phyloP scores from a whole-genome alignment of 92 coral and sea anemone genomes.

The Epizoanthus scotinus region DNA sequence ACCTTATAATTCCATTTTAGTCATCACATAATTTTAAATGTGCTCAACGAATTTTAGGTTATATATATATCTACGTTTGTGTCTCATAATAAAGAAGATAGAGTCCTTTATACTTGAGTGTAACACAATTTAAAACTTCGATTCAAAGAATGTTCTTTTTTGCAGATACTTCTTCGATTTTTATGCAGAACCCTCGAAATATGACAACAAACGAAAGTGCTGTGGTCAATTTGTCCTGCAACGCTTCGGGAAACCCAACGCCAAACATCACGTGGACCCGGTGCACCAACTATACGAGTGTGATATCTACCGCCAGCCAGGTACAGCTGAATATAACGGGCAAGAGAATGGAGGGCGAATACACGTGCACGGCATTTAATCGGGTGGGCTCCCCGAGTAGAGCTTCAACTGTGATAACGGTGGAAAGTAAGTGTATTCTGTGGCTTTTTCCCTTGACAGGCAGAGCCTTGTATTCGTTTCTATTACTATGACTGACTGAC shows the following conservation, averaged over 20 bases:
- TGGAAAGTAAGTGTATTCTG: background rate
- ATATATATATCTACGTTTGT: too few species aligned
- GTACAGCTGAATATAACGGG: background rate
- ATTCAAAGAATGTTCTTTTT: background rate
- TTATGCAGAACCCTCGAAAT: background rate
- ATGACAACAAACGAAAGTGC: slow-evolving; percentile 8
- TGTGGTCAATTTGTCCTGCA: background rate
- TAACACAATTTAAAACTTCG: background rate
- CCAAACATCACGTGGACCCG: slow-evolving; percentile 2
- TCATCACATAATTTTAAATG: too few species aligned
- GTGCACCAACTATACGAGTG: background rate
- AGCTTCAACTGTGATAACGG: background rate
- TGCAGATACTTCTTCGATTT: slow-evolving; percentile 7
- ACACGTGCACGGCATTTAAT: background rate
- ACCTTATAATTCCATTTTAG: too few species aligned
- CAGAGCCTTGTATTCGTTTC: too few species aligned
- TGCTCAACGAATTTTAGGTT: too few species aligned
- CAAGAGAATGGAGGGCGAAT: slow-evolving; percentile 9
- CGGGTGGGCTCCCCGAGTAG: background rate
- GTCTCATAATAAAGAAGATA: too few species aligned
- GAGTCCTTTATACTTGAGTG: too few species aligned
- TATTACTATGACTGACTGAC: too few species aligned
- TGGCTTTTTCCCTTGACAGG: background rate
- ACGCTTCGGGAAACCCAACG: slow-evolving; percentile 16
- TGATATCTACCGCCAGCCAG: background rate